Evolutionary conservation across 2,113 vertebrate species (phyloP).

Genomic region (Muntiacus reevesi): DNA sequence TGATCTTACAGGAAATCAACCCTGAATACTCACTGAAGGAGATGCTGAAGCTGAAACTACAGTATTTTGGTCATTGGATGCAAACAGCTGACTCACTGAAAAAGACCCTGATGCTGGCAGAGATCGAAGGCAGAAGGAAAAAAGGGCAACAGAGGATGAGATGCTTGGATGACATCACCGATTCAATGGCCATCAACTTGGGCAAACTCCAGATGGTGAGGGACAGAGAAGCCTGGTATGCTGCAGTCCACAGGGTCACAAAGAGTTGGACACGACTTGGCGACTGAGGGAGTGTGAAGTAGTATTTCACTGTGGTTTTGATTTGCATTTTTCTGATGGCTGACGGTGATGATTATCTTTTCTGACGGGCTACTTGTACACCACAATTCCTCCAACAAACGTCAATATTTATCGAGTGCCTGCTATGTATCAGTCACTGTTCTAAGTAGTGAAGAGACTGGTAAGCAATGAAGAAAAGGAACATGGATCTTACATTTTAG

Average conservation of each 20-base stretch:
- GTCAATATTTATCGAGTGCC: background rate
- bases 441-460: background rate
- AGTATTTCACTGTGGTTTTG: background rate
- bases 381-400: background rate
- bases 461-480: background rate
- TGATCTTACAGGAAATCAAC: background rate
- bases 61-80: background rate
- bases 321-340: background rate
- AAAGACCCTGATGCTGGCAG: background rate
- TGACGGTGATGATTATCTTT: background rate
- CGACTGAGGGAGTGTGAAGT: background rate
- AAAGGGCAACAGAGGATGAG: background rate
- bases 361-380: background rate
- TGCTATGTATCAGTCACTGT: background rate
- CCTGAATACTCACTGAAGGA: background rate
- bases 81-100: background rate
- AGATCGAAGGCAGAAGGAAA: background rate
- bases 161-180: background rate
- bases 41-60: background rate
- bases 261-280: background rate
- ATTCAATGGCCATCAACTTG: background rate
- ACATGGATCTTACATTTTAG: background rate
- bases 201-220: background rate
- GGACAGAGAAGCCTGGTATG: background rate
- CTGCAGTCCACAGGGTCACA: background rate